Base-by-base conservation (phyloP, 2,797 vertebrate genomes). In the Jordanella pulchra region DNA sequence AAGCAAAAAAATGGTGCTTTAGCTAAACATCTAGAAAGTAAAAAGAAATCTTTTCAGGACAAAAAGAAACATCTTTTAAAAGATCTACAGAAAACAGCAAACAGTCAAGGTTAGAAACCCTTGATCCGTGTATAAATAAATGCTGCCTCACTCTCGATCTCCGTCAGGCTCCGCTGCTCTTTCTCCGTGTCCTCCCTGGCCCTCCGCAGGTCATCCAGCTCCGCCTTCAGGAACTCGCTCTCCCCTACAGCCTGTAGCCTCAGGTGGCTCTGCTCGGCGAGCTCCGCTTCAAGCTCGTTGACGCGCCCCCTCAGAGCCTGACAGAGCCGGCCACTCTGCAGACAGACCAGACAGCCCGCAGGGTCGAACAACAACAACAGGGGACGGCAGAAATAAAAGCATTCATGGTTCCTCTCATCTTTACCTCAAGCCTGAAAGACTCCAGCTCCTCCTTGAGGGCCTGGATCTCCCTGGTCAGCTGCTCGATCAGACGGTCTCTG, bases 251-350 rank as follows among this genome's bases (percentile, higher is more conserved):
- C 98, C 93, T 97, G 98, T 85, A 96, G 95, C 88, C 95, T 96
- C 88, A 99, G 93, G 93, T 99, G 98, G 82, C 89, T 95, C 93
- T 99, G 97, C 89, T 99, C 98, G 0, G 97, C 98, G 32, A 99
- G 94, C 91, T 99, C 98, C 0, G 98, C 98, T 88, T 99, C 98
- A 90, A 99, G 91, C 93, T 99, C 98, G 0, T 82, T 97, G 82
- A 96, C 86, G 0, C 94, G 96, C n/a, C 97, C 96, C n/a, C 95
- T 95, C 85, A 99, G 92, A 58, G 96, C 96, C 83, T 95, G 94
- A 87, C 96, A 87, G 2, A 94, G 66, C 1, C 95, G 95, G 0
- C 96, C 95, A 0, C 96, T 97, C 98, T 99, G 93, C 0, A 0
- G 78, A 58, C 10, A 13, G 39, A 63, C 0, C 3, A 9, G 17